Conservation (phyloP, 1,140 invertebrate species). For the Pogonomyrmex barbatus region DNA sequence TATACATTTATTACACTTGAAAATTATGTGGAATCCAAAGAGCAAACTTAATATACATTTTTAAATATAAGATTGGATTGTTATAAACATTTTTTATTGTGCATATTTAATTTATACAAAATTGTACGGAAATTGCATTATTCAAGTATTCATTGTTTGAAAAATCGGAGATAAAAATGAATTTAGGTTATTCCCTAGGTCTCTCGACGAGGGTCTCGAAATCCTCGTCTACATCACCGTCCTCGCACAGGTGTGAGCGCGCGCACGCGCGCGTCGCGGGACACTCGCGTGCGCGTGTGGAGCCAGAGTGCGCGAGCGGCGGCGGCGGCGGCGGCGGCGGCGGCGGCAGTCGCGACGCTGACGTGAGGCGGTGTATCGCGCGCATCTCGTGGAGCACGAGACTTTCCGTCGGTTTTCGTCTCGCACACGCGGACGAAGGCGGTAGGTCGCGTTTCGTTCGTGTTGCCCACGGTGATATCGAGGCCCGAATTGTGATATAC, state of each 20-base stretch:
- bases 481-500: background rate
- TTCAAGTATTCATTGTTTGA: background rate
- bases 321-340: constrained; percentile 23
- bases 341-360: constrained; percentile 71
- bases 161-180: background rate
- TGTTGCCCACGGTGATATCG: constrained; percentile 4
- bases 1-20: too few species aligned
- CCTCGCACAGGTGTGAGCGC: constrained; percentile 38
- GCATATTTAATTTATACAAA: background rate
- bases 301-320: constrained; percentile 19
- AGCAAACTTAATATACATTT: background rate
- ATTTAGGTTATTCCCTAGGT: background rate
- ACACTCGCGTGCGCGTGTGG: constrained; percentile 11
- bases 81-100: background rate
- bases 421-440: background rate
- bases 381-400: constrained; percentile 17
- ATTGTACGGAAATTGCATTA: background rate
- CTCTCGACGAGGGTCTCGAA: constrained; percentile 6
- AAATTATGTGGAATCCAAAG: too few species aligned
- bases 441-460: background rate
- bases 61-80: background rate
- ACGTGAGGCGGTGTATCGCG: constrained; percentile 67
- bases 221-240: constrained; percentile 4
- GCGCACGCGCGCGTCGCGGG: constrained; percentile 15
- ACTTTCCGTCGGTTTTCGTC: constrained; percentile 16